Conservation (phyloP, 2,113 vertebrate genomes). For the Heterotilapia buettikoferi region DNA sequence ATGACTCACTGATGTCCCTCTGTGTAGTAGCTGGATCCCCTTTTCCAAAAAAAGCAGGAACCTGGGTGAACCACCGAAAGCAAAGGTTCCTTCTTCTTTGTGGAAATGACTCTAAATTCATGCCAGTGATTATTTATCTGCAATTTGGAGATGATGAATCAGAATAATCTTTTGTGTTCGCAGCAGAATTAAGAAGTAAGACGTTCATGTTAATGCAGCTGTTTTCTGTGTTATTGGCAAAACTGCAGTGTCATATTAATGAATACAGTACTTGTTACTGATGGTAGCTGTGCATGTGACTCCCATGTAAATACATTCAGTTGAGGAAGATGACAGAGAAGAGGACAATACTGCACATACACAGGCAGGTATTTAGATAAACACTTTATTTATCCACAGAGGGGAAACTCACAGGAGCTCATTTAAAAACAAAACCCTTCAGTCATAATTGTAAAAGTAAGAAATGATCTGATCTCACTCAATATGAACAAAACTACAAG, state of each 20-base stretch:
- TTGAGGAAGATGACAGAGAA: not conserved
- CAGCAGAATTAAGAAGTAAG: not conserved
- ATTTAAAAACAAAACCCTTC: not conserved
- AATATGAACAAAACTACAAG: not conserved
- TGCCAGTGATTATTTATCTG: not conserved
- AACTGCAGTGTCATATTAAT: not conserved
- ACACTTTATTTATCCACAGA: not conserved
- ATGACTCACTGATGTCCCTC: accelerated
- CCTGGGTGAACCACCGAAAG: not conserved
- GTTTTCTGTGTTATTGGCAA: not conserved
- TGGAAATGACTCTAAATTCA: not conserved
- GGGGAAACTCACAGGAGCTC: not conserved
- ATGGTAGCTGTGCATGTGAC: accelerated
- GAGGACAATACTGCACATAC: not conserved
- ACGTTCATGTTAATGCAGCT: not conserved
- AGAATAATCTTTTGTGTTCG: not conserved
- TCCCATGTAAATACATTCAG: not conserved
- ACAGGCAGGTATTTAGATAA: not conserved
- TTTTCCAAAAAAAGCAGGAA: not conserved
- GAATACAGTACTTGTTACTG: accelerated
- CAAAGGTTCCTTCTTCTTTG: not conserved
- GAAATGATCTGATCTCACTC: not conserved
- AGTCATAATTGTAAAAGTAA: not conserved
- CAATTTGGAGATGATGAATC: not conserved
- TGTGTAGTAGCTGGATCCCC: not conserved